Evolutionary conservation across 2,797 vertebrate genomes (phyloP).

Genomic region (Ataeniobius toweri): DNA sequence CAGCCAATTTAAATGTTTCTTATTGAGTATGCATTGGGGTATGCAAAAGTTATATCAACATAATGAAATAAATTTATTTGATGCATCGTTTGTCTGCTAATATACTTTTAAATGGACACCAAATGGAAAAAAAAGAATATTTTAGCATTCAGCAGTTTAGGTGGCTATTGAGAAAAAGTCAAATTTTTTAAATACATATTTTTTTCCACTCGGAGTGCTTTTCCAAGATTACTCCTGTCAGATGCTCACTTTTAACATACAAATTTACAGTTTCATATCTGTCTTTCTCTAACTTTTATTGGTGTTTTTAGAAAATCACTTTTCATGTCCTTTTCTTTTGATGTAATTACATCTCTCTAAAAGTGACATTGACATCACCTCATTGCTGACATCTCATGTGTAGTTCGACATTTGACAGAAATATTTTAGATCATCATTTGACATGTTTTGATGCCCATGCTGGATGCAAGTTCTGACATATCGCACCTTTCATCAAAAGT

Average conservation of each 20-base stretch:
- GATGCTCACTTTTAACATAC: conserved; percentile 33
- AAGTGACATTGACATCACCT: conserved; percentile 31
- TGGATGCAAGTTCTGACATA: conserved; percentile 47
- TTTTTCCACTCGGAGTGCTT: not conserved
- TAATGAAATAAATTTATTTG: no score
- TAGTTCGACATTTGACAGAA: conserved; percentile 56
- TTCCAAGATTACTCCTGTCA: conserved; percentile 19
- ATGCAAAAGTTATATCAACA: no score
- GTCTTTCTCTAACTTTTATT: conserved; percentile 25
- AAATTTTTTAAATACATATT: not conserved
- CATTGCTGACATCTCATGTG: conserved; percentile 34
- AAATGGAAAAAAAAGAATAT: not conserved
- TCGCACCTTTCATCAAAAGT: conserved; percentile 47
- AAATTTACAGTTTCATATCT: conserved; percentile 32
- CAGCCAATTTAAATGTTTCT: no score
- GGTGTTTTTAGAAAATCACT: conserved; percentile 32
- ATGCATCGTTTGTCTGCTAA: no score
- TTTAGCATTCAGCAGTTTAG: not conserved
- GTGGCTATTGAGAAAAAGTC: not conserved
- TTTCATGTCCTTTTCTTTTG: conserved; percentile 27
- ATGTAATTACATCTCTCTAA: conserved; percentile 33
- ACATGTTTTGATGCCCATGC: conserved; percentile 45
- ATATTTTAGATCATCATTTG: conserved; percentile 48
- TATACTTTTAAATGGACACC: no score
- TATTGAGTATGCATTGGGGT: no score